phyloP scores from a whole-genome alignment of 2,797 vertebrate species.

The Microhierax caerulescens region DNA sequence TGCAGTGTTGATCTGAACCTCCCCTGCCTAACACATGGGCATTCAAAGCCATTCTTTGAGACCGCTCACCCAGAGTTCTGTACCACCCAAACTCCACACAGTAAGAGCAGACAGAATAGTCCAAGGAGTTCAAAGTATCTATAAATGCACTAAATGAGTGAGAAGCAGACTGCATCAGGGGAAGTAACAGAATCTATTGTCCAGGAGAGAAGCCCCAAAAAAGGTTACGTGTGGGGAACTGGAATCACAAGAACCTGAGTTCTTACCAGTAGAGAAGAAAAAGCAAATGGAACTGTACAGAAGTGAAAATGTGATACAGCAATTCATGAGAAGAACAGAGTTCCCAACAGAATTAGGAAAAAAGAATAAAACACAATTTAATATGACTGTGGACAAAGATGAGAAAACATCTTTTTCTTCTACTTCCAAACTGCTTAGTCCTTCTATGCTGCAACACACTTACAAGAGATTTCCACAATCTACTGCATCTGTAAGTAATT shows the following conservation, averaged over 20 bases:
- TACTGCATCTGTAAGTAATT: slow-evolving; percentile 5
- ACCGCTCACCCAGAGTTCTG: background rate
- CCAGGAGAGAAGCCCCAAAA: background rate
- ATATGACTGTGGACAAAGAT: background rate
- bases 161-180: background rate
- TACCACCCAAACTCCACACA: background rate
- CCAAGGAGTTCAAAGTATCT: background rate
- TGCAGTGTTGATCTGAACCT: background rate
- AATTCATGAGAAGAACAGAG: background rate
- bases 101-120: background rate
- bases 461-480: background rate
- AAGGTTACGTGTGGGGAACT: background rate
- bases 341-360: background rate
- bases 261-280: background rate
- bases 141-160: accelerated
- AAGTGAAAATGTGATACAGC: background rate
- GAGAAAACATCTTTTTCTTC: background rate
- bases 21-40: accelerated
- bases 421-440: background rate
- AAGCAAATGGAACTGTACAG: background rate
- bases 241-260: background rate
- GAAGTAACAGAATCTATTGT: background rate
- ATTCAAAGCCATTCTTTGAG: background rate
- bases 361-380: background rate
- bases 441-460: background rate